Evolutionary conservation across 2,888 invertebrate species (phyloP), one percentile per base, ranked within the genome.

Genomic region (Philereme vetulata): DNA sequence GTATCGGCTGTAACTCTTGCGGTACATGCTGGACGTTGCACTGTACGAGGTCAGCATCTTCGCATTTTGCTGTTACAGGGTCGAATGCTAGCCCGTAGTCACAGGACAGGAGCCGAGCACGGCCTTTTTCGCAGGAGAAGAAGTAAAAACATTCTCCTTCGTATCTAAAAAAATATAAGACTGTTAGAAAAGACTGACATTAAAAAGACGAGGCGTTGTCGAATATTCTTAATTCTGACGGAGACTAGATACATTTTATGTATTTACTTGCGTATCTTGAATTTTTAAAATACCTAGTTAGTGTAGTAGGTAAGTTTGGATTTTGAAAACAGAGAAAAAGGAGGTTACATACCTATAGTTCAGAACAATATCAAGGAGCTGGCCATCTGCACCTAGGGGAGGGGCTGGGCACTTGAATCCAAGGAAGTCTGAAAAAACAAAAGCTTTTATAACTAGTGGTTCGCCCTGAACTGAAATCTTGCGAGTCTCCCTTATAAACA

Each of bases 21-120:
- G 5, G 42, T 0, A 48, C 33, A 6, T 32, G 35, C 48, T 44
- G n/a, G 1, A 8, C 0, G 6, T 45, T 11, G 49, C 61, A 62
- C 47, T 53, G 46, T 3, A 80, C 76, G 51, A 72, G 63, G 62
- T 81, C 72, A 0, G 74, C 74, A 51, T 81, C 73, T 11, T 76
- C 70, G 64, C 87, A 86, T 21, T 66, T 75, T 8, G 79, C 80
- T 2, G 68, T 57, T 21, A 38, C 59, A 10, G 72, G 43, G 62
- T 86, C 82, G 71, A 88, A 88, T 6, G 81, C 83, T 9, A 77
- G 75, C 2, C 88, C 88, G 1, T 70, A 48, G 64, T 88, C 88
- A 50, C 88, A 88, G 49, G 77, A 76, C 32, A 88, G 75, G 9
- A 88, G 72, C 4, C 85, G 81, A 0, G 82, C 78, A 5, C 62